Conservation (phyloP, 2,888 invertebrate genomes). For the Phasia obesa region DNA sequence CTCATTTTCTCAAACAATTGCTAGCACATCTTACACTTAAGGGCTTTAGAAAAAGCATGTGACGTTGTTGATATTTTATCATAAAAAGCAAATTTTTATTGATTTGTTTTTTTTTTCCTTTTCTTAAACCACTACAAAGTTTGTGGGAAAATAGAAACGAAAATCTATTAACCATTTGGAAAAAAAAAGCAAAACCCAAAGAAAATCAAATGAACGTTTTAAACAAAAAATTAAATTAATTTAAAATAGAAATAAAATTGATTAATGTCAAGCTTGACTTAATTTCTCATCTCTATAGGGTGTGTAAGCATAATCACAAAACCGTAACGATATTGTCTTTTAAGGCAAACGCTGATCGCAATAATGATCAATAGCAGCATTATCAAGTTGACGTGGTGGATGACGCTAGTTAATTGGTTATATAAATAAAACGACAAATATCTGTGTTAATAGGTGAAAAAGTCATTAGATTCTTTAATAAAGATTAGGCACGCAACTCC, state of each 20-base stretch:
- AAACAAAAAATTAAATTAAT: slow-evolving; percentile 28
- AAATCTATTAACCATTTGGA: slow-evolving; percentile 18
- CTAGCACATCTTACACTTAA: slow-evolving; percentile 7
- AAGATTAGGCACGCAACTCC: slow-evolving; percentile 1
- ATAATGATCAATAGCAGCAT: slow-evolving; percentile 29
- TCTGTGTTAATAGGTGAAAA: slow-evolving; percentile 70
- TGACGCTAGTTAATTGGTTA: slow-evolving; percentile 46
- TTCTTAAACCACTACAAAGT: slow-evolving; percentile 28
- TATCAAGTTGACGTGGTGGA: slow-evolving; percentile 17
- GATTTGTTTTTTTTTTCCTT: slow-evolving; percentile 14
- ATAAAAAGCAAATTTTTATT: slow-evolving; percentile 33
- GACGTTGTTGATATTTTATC: slow-evolving; percentile 5
- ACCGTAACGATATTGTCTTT: slow-evolving; percentile 64
- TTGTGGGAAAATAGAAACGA: slow-evolving; percentile 33
- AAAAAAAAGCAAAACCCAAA: slow-evolving; percentile 5
- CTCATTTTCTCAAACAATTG: slow-evolving; percentile 2
- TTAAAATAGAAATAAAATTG: slow-evolving; percentile 65
- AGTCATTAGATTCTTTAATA: slow-evolving; percentile 59
- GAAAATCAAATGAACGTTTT: slow-evolving; percentile 2
- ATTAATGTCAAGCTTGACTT: slow-evolving; percentile 70
- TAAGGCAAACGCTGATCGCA: slow-evolving; percentile 37
- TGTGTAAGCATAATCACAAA: slow-evolving; percentile 60
- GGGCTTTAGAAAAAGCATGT: slow-evolving; percentile 16
- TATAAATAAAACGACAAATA: slow-evolving; percentile 48
- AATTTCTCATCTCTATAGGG: slow-evolving; percentile 65